Base-by-base conservation (phyloP, 2,797 vertebrate genomes). In the Sciurus carolinensis region DNA sequence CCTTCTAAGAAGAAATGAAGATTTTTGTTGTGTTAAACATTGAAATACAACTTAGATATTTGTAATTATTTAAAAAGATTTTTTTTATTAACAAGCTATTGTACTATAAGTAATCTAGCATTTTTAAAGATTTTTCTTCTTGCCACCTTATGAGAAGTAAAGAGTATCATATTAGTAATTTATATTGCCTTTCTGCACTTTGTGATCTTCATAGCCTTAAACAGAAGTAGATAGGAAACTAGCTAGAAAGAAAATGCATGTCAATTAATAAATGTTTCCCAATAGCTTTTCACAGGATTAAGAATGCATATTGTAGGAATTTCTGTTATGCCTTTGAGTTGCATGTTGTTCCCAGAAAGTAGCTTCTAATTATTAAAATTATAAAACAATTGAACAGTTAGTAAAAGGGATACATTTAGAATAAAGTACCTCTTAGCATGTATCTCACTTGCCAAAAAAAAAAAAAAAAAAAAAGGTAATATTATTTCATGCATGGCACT, bases 1-100 rank as follows among this genome's bases (percentile, higher is more conserved):
- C 66, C 54, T 85, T 86, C 69, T 89, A 39, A 94, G 50, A 93
- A 36, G 20, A 86, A 81, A 89, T 47, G 87, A 76, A 52, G 36
- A 84, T 57, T 87, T 96, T 75, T 87, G 28, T 92, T 96, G 54
- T 92, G 80, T 10, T 80, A 77, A 84, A 76, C 22, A 33, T 69
- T 84, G 62, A 69, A 83, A 86, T 24, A 62, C 36, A 92, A 47
- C 54, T 83, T 93, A 85, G 26, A 67, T 57, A 93, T 87, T 83
- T 91, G 20, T 62, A 88, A 50, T 84, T 96, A 67, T 91, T 94
- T 90, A 71, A 69, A 42, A 66, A 82, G 64, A 50, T 80, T 73
- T 95, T 95, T 86, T n/a, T 59, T 82, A 47, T 86, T 87, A 54
- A 71, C 20, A 94, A 62, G 13, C 69, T 86, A 67, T 69, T 64